Base-by-base conservation (phyloP, 2,888 invertebrate genomes). In the Philereme transversata region DNA sequence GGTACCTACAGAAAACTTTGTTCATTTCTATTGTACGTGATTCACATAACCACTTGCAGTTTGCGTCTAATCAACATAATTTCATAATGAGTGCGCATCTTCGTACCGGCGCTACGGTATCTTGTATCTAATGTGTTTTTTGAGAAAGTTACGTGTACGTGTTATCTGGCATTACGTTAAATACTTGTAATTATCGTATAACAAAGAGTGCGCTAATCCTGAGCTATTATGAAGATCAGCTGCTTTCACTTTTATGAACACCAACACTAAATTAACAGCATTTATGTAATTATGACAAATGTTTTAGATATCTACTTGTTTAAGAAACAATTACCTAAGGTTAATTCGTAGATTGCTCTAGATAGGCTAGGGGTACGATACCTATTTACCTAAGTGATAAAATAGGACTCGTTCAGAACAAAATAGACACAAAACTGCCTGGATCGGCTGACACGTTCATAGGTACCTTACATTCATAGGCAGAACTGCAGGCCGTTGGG, bases 171-270 rank as follows among this genome's bases (percentile, higher is more conserved):
- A 53, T 41, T 40, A 51, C 41, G 61, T 5, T 58, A 51, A 62
- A 55, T 51, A 51, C 45, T 43, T 22, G 51, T 49, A 55, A 52
- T 62, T 58, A 62, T 22, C 38, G 44, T 40, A 35, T 51, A 48
- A 62, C 62, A 58, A 58, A 48, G 62, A 57, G 44, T 47, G 51
- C 50, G 62, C 54, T 55, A 55, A 62, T 62, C 55, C 58, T 58
- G 51, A 22, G 54, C 53, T 50, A 62, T 55, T 62, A 55, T 51
- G 38, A 55, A 55, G 40, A 62, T 48, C 51, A 50, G 35, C 34
- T 35, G 45, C 62, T 58, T 62, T 62, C 58, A 48, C 62, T 55
- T 45, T 40, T 22, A 36, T 38, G 6, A 35, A 47, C 47, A n/a
- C 4, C 9, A 47, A 5, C 38, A 38, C 38, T 7, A 7, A 49